Evolutionary conservation across 2,888 invertebrate genomes (phyloP).

Genomic region (Tethea ocularis): DNA sequence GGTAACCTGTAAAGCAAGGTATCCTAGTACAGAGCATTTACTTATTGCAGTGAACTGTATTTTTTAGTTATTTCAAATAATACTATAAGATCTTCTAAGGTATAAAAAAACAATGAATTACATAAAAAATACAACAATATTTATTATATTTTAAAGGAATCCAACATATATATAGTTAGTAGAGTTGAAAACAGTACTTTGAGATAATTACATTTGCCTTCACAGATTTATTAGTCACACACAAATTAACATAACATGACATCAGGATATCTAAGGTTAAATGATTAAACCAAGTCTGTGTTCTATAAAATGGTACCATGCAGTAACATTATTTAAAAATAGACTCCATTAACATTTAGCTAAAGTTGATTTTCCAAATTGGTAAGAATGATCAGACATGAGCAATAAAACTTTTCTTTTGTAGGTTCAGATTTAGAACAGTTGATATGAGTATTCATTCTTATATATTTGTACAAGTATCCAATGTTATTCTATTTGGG

Average conservation of each 20-base stretch:
- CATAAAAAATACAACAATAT: too few relatives aligned
- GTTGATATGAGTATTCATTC: neutral
- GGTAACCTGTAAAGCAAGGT: too few relatives aligned
- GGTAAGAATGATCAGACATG: neutral
- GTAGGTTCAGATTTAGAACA: neutral
- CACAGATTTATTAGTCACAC: neutral
- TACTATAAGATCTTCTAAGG: too few relatives aligned
- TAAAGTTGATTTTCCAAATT: neutral
- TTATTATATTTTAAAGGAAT: too few relatives aligned
- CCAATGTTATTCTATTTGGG: slow-evolving; percentile 4
- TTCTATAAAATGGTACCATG: neutral
- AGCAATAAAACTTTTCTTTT: neutral
- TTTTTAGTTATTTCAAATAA: too few relatives aligned
- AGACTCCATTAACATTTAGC: neutral
- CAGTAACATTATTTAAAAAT: neutral
- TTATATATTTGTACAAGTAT: neutral
- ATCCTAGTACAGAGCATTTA: too few relatives aligned
- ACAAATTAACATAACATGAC: neutral
- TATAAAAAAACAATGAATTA: too few relatives aligned
- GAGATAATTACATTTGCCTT: neutral
- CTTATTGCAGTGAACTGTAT: too few relatives aligned
- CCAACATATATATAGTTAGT: too few relatives aligned
- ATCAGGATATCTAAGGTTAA: slow-evolving; percentile 2
- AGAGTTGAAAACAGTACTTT: neutral
- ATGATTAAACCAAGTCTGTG: neutral